Evolutionary conservation across 2,888 invertebrate species (phyloP).

Genomic region (Hyposoter dolosus): DNA sequence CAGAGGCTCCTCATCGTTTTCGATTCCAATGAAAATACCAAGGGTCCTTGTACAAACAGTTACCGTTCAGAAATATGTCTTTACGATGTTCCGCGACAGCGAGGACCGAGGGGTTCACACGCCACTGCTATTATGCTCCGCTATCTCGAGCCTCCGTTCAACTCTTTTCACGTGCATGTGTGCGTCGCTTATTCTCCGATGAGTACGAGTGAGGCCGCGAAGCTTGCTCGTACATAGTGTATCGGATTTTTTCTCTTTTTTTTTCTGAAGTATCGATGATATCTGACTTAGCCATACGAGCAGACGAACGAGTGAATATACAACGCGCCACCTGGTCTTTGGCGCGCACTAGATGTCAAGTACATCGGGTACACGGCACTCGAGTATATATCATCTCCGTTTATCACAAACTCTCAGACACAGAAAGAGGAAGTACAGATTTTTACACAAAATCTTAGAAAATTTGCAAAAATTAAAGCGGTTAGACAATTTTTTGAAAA

Average conservation of each 20-base stretch:
- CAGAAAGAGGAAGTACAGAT: no score
- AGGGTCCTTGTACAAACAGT: slow-evolving; percentile 80
- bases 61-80: slow-evolving; percentile 69
- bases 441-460: no score
- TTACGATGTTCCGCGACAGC: slow-evolving; percentile 71
- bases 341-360: slow-evolving; percentile 5
- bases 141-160: slow-evolving; percentile 45
- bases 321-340: slow-evolving; percentile 60
- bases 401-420: no score
- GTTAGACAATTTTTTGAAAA: no score
- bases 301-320: slow-evolving; percentile 46
- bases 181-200: neutral
- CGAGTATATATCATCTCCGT: no score
- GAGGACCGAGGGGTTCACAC: slow-evolving; percentile 70
- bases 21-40: slow-evolving; percentile 80
- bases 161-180: slow-evolving; percentile 47
- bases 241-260: slow-evolving; percentile 52
- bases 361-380: no score
- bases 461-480: no score
- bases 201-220: slow-evolving; percentile 17
- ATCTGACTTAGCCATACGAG: slow-evolving; percentile 30
- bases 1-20: slow-evolving; percentile 70
- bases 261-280: slow-evolving; percentile 61
- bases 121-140: slow-evolving; percentile 59
- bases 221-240: slow-evolving; percentile 33